A percentile compares a stretch with the other conserved stretches of the same genome.
phyloP scores from a whole-genome alignment of 2,113 vertebrate species.

The Brachypteracias leptosomus region DNA sequence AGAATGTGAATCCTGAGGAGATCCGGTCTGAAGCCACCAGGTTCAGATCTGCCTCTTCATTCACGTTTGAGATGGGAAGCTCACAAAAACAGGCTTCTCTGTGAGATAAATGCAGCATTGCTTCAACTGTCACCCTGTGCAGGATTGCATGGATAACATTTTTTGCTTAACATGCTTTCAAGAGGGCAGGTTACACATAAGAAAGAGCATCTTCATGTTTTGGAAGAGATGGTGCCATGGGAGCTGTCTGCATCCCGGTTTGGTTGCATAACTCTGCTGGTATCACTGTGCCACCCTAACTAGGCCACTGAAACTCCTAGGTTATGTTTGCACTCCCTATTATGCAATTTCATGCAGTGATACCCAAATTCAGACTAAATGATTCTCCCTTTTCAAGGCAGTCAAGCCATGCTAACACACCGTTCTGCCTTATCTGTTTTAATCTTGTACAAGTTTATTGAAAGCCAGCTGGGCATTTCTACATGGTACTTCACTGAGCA shows the following conservation, averaged over 20 bases:
- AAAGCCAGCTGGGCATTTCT: background rate
- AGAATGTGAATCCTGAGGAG: background rate
- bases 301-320: constrained; percentile 40
- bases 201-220: background rate
- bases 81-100: background rate
- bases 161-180: background rate
- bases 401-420: background rate
- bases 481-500: background rate
- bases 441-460: background rate
- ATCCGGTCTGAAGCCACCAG: background rate
- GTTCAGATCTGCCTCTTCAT: background rate
- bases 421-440: background rate
- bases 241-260: background rate
- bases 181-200: background rate
- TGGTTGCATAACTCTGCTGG: constrained; percentile 51
- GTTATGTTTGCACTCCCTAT: background rate
- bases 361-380: background rate
- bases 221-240: fast-evolving
- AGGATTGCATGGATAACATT: fast-evolving
- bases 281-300: constrained; percentile 4
- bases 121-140: background rate
- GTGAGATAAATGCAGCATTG: background rate
- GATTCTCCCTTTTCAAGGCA: background rate
- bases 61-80: background rate
- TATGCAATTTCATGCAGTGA: constrained; percentile 28